phyloP scores from a whole-genome alignment of 2,797 vertebrate species.

The Pipistrellus pipistrellus region DNA sequence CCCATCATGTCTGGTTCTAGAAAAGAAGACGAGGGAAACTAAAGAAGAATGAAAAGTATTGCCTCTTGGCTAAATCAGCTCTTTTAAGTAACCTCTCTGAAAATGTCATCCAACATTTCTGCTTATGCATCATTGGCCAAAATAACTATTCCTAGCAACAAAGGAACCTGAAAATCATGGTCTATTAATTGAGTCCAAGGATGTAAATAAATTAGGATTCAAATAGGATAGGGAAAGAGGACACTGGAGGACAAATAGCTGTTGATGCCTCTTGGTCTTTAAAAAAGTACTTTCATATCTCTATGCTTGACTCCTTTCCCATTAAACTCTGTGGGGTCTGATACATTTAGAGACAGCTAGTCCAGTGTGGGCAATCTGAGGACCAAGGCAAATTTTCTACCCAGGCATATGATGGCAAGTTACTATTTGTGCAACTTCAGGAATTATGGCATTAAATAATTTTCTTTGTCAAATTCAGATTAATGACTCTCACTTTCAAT shows the following conservation, averaged over 20 bases:
- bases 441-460: slow-evolving; percentile 33
- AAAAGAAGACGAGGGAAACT: neutral
- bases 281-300: neutral
- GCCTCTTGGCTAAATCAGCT: neutral
- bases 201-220: neutral
- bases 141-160: neutral
- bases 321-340: neutral
- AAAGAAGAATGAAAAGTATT: neutral
- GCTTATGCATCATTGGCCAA: neutral
- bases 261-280: neutral
- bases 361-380: neutral
- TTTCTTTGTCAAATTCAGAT: neutral
- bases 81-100: neutral
- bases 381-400: neutral
- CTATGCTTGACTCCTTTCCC: neutral
- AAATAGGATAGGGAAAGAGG: neutral
- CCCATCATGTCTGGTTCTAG: neutral
- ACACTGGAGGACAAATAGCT: neutral
- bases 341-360: neutral
- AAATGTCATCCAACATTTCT: neutral
- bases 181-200: neutral
- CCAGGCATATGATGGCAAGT: neutral
- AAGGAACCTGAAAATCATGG: neutral
- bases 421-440: neutral
- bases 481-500: slow-evolving; percentile 6